Percentiles rank a stretch among this genome's conserved stretches.
phyloP scores from a whole-genome alignment of 2,113 vertebrate genomes.

The Haemorhous mexicanus region DNA sequence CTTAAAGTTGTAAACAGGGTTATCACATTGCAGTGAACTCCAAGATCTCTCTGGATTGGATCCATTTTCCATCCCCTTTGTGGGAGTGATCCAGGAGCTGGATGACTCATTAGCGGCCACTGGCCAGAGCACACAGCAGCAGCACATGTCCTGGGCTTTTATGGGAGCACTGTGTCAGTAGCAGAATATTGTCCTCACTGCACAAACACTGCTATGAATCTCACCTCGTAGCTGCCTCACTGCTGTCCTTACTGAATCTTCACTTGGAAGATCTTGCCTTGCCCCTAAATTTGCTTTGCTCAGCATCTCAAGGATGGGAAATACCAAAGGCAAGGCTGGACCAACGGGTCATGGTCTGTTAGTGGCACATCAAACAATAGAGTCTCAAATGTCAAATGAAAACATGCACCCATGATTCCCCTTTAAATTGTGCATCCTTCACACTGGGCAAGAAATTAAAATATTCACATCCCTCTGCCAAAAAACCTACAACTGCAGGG shows the following conservation, averaged over 20 bases:
- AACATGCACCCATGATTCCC: neutral
- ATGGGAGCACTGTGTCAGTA: neutral
- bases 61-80: slow-evolving; percentile 21
- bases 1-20: slow-evolving; percentile 52
- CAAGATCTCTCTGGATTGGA: slow-evolving; percentile 32
- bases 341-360: neutral
- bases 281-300: neutral
- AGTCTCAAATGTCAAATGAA: neutral
- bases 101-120: slow-evolving; percentile 8
- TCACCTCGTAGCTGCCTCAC: neutral
- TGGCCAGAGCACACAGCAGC: neutral
- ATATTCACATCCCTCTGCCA: neutral
- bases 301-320: neutral
- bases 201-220: neutral
- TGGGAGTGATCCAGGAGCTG: slow-evolving; percentile 33
- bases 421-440: neutral
- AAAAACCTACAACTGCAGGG: neutral
- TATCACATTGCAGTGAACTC: slow-evolving; percentile 55
- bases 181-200: neutral
- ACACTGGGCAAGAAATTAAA: neutral
- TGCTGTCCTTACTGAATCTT: neutral
- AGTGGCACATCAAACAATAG: neutral
- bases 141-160: neutral
- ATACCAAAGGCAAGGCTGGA: neutral
- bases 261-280: neutral